Evolutionary conservation across 2,113 vertebrate genomes (phyloP).

Genomic region (Trochalopteron elliotii): DNA sequence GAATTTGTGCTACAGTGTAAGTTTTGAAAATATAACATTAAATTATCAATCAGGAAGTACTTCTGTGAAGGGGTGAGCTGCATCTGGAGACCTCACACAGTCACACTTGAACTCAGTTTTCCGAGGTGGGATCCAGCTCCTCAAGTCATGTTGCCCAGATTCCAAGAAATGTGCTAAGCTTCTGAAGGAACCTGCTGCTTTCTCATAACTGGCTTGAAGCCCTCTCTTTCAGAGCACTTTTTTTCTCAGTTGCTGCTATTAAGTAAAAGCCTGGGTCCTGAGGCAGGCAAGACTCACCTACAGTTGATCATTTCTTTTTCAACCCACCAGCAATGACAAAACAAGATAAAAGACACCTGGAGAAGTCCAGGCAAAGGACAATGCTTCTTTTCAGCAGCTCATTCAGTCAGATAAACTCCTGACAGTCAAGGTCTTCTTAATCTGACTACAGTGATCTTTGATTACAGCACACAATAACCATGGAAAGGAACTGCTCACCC

Average conservation of each 20-base stretch:
- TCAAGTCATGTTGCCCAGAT: rapidly evolving
- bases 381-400: background rate
- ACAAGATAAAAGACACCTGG: background rate
- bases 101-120: background rate
- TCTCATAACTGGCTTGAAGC: background rate
- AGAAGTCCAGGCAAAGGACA: background rate
- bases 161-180: background rate
- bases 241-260: background rate
- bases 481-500: background rate
- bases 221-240: background rate
- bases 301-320: background rate
- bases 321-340: background rate
- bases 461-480: background rate
- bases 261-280: background rate
- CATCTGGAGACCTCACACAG: background rate
- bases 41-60: background rate
- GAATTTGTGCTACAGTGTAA: background rate
- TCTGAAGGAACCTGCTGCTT: background rate
- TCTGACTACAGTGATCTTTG: background rate
- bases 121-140: background rate
- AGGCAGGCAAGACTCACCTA: background rate
- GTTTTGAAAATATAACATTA: background rate
- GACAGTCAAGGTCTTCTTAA: background rate
- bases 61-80: background rate
- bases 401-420: background rate